Conservation (phyloP, 1,140 invertebrate species). For the Penaeus japonicus region DNA sequence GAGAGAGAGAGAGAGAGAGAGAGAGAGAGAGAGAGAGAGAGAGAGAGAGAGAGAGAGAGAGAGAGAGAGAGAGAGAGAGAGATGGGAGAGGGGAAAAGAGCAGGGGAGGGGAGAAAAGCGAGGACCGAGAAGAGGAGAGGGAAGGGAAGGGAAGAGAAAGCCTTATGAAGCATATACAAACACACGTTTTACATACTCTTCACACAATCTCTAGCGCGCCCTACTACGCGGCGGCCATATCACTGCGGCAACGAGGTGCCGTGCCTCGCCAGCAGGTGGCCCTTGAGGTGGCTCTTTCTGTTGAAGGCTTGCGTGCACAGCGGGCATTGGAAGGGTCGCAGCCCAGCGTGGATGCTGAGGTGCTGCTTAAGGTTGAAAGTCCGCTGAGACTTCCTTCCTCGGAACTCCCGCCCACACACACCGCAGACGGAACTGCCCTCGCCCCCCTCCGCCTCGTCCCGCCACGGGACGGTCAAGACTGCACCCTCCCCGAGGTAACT, state of each 20-base stretch:
- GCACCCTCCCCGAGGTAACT: conserved; percentile 45
- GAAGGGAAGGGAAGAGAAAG: too few relatives aligned
- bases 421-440: conserved; percentile 47
- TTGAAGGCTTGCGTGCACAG: conserved; percentile 71
- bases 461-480: conserved; percentile 13
- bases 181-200: too few relatives aligned
- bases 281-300: conserved; percentile 64
- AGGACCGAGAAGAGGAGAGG: too few relatives aligned
- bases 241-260: conserved; percentile 42
- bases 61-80: too few relatives aligned
- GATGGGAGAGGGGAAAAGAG: too few relatives aligned
- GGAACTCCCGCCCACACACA: conserved; percentile 55
- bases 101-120: too few relatives aligned
- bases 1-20: too few relatives aligned
- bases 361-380: conserved; percentile 60
- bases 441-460: conserved; percentile 36
- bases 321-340: conserved; percentile 71
- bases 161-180: too few relatives aligned
- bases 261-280: conserved; percentile 44
- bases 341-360: conserved; percentile 66
- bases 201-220: not conserved
- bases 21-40: too few relatives aligned
- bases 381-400: conserved; percentile 50
- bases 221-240: not conserved
- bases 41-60: too few relatives aligned